A percentile compares a stretch with the other conserved stretches of the same genome.
These are phyloP conservation scores for Hycleus phaleratus DNA, from an alignment of 1,140 invertebrate genomes.

Conservation along the genomic window DNA sequence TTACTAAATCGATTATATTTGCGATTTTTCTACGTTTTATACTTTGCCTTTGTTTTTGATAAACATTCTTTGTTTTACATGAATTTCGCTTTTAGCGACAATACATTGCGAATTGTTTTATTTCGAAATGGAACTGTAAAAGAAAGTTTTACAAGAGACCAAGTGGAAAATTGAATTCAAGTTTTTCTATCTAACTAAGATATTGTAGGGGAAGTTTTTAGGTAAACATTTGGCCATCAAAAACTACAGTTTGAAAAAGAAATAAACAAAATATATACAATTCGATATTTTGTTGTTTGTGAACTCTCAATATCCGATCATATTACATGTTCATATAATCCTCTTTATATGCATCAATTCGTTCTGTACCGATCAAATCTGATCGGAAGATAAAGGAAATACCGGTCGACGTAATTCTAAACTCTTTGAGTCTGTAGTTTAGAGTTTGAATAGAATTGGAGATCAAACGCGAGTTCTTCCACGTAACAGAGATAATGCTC, in stretches of 20 bases:
- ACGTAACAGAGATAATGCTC: too few relatives aligned
- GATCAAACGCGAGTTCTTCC: background rate
- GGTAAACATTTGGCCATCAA: too few relatives aligned
- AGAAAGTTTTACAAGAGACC: conserved; percentile 30
- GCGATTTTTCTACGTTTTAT: background rate
- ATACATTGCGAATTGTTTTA: conserved; percentile 31
- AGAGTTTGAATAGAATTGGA: background rate
- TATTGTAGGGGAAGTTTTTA: too few relatives aligned
- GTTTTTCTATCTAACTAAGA: conserved; percentile 24
- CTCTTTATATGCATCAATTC: too few relatives aligned
- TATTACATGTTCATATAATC: too few relatives aligned
- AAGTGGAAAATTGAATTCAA: conserved; percentile 34
- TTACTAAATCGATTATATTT: background rate
- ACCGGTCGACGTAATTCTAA: too few relatives aligned
- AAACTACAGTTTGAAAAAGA: too few relatives aligned
- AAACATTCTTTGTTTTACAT: background rate
- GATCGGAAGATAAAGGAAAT: too few relatives aligned
- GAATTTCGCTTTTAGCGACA: conserved; percentile 15
- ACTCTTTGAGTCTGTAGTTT: background rate
- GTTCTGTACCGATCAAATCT: too few relatives aligned
- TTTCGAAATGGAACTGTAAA: conserved; percentile 27
- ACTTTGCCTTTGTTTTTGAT: background rate
- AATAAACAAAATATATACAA: too few relatives aligned
- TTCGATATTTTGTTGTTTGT: too few relatives aligned
- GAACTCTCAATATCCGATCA: too few relatives aligned